Conservation (phyloP, 37 sponge, comb jelly and placozoan species). For the Axinella damicornis region DNA sequence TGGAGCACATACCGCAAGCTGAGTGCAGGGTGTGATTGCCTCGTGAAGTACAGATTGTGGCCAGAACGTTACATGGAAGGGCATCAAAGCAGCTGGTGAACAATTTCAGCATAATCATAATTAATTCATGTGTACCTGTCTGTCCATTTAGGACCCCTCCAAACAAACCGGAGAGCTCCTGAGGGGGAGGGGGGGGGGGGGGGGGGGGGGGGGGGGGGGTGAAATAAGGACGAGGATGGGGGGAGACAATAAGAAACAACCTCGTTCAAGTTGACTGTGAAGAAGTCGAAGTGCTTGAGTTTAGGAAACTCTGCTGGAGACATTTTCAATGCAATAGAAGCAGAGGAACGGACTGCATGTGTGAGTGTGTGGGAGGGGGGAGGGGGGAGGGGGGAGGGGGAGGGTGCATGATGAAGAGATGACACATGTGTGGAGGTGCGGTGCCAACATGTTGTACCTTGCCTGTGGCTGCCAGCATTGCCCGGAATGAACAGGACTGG, state of each 20-base stretch:
- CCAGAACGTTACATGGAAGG: too few relatives aligned
- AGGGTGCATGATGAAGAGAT: background rate
- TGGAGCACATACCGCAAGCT: too few relatives aligned
- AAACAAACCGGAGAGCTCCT: slow-evolving; percentile 82
- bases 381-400: background rate
- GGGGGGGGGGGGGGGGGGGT: slow-evolving; percentile 6
- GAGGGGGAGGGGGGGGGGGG: background rate
- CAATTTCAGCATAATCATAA: too few relatives aligned
- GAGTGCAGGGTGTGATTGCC: too few relatives aligned
- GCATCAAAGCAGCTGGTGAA: too few relatives aligned
- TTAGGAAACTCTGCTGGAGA: slow-evolving; percentile 35
- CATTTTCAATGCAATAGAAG: slow-evolving; percentile 66
- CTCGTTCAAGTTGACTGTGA: slow-evolving; percentile 63
- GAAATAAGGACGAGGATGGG: background rate
- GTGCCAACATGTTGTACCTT: slow-evolving; percentile 19
- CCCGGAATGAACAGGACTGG: slow-evolving; percentile 88
- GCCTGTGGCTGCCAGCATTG: slow-evolving; percentile 83
- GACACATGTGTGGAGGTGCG: too few relatives aligned
- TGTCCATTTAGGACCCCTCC: slow-evolving; percentile 66
- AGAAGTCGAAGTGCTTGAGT: slow-evolving; percentile 52
- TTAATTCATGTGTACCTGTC: slow-evolving; percentile 37
- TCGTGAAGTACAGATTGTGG: too few relatives aligned
- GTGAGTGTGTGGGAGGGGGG: too few relatives aligned
- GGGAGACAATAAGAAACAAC: background rate
- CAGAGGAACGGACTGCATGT: slow-evolving; percentile 68